phyloP scores from a whole-genome alignment of 2,888 invertebrate species.

The Spicauda simplicius region DNA sequence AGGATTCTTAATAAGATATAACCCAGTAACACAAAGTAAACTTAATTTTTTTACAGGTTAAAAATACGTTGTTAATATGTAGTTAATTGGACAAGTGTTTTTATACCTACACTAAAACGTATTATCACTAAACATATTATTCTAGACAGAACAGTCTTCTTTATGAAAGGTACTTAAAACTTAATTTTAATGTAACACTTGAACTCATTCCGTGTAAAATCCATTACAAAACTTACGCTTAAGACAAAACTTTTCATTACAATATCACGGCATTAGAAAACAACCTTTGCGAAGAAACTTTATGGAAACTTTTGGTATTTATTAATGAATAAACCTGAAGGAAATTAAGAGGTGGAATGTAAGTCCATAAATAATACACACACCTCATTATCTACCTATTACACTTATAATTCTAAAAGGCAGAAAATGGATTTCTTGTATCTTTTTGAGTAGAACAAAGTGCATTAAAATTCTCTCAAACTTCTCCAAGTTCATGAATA shows the following conservation, averaged over 20 bases:
- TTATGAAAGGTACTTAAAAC: too few relatives aligned
- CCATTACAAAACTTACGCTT: not conserved
- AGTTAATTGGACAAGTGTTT: too few relatives aligned
- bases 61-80: too few relatives aligned
- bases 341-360: slow-evolving; percentile 41
- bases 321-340: slow-evolving; percentile 5
- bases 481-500: slow-evolving; percentile 1
- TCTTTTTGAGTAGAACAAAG: slow-evolving; percentile 39
- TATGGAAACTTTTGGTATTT: not conserved
- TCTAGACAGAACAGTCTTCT: too few relatives aligned
- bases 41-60: too few relatives aligned
- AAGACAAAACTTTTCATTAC: not conserved
- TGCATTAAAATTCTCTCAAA: slow-evolving; percentile 39
- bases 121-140: too few relatives aligned
- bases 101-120: too few relatives aligned
- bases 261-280: not conserved
- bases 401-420: slow-evolving; percentile 39
- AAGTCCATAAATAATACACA: slow-evolving; percentile 43
- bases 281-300: slow-evolving; percentile 5
- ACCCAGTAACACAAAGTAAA: too few relatives aligned
- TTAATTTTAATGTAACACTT: too few relatives aligned
- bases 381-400: slow-evolving; percentile 47
- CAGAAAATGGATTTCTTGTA: slow-evolving; percentile 41
- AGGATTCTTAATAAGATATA: too few relatives aligned
- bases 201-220: not conserved